phyloP scores from a whole-genome alignment of 2,888 invertebrate species.

The Leptinotarsa juncta region DNA sequence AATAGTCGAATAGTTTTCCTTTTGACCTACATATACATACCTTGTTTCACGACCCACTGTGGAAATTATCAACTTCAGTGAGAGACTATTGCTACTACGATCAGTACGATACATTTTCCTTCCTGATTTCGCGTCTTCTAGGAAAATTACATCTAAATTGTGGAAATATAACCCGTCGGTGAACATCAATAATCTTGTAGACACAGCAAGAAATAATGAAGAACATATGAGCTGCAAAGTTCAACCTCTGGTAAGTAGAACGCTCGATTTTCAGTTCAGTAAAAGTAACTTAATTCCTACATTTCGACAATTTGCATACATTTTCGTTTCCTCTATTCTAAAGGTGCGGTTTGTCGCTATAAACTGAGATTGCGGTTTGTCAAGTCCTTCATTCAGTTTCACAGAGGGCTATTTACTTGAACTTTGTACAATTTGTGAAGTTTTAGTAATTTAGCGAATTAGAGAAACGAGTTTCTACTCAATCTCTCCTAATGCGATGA shows the following conservation, averaged over 20 bases:
- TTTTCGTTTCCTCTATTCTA: not conserved
- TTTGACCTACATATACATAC: too few relatives aligned
- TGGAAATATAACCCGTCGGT: not conserved
- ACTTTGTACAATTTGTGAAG: not conserved
- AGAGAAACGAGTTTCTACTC: not conserved
- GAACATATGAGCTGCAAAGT: not conserved
- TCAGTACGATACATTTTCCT: too few relatives aligned
- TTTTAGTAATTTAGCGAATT: not conserved
- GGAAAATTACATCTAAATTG: not conserved
- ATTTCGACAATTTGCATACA: constrained; percentile 2
- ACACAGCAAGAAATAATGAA: not conserved
- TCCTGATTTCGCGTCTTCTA: not conserved
- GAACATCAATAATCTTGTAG: not conserved
- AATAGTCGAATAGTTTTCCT: too few relatives aligned
- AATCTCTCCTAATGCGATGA: not conserved
- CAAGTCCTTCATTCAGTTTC: not conserved
- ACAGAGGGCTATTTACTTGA: not conserved
- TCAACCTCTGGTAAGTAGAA: not conserved
- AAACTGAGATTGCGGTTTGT: not conserved
- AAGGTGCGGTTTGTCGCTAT: not conserved
- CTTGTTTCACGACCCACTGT: too few relatives aligned
- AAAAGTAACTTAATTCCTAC: not conserved
- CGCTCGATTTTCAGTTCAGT: not conserved
- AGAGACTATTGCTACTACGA: too few relatives aligned
- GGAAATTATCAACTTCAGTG: too few relatives aligned